phyloP scores from a whole-genome alignment of 2,113 vertebrate genomes.

The Cnemophilus loriae region DNA sequence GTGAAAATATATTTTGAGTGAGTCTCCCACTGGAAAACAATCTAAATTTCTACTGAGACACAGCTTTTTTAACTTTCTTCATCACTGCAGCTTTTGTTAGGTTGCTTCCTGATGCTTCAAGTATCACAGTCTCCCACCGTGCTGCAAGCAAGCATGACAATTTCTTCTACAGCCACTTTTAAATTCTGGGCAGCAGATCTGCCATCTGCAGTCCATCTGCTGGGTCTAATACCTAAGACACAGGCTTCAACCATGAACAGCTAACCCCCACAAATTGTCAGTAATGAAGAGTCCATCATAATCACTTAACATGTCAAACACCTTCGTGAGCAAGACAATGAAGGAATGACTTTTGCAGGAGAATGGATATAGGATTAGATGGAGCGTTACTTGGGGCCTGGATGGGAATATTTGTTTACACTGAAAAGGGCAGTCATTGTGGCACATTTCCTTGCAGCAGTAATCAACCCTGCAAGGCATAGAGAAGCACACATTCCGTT shows the following conservation, averaged over 20 bases:
- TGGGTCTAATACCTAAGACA: not conserved
- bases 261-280: slow-evolving; percentile 7
- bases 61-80: not conserved
- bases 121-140: not conserved
- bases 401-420: not conserved
- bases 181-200: slow-evolving; percentile 29
- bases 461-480: not conserved
- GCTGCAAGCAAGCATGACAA: not conserved
- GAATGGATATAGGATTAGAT: not conserved
- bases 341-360: not conserved
- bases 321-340: not conserved
- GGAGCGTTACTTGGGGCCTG: not conserved
- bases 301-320: not conserved
- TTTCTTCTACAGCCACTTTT: not conserved
- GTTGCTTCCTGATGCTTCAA: not conserved
- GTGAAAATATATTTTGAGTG: not conserved
- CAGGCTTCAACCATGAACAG: not conserved
- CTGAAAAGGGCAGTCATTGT: not conserved
- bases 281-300: slow-evolving; percentile 33
- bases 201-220: slow-evolving; percentile 35
- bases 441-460: not conserved
- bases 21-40: not conserved
- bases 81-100: not conserved
- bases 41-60: not conserved
- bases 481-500: not conserved